Conservation (phyloP, 37 sponge, comb jelly and placozoan species). For the Ephydatia muelleri region DNA sequence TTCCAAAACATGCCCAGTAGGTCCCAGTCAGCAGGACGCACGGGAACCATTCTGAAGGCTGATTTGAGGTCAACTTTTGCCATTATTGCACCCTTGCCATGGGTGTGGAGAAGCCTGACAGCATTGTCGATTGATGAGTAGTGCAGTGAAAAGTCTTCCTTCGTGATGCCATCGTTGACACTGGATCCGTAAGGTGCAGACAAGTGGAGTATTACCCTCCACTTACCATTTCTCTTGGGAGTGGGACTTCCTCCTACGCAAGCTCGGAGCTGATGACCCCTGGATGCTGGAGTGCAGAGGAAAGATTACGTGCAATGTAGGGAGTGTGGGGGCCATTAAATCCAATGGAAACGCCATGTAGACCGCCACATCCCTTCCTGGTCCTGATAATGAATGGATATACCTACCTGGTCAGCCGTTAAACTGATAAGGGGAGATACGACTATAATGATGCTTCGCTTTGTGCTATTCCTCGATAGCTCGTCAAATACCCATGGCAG, state of each 20-base stretch:
- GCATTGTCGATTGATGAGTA: conserved; percentile 28
- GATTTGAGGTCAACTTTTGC: conserved; percentile 23
- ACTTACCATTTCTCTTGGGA: neutral
- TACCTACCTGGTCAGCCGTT: too few species aligned
- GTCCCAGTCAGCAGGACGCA: conserved; percentile 30
- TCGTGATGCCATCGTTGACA: conserved; percentile 23
- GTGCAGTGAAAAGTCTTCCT: conserved; percentile 8
- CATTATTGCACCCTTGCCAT: conserved; percentile 13
- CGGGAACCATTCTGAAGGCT: conserved; percentile 20
- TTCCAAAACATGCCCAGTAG: conserved; percentile 30
- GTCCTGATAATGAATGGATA: too few species aligned
- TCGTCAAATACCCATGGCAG: too few species aligned
- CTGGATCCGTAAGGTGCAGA: conserved; percentile 23
- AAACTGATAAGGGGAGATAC: too few species aligned
- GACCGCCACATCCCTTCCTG: too few species aligned
- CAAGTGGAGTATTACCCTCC: conserved; percentile 23
- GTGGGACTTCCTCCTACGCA: neutral
- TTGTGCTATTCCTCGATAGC: too few species aligned
- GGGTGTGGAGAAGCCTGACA: neutral
- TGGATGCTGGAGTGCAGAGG: conserved; percentile 8
- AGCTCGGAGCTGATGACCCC: neutral
- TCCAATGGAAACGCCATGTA: too few species aligned
- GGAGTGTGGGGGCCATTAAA: too few species aligned
- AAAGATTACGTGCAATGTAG: too few species aligned
- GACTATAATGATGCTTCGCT: too few species aligned